Percentiles rank a stretch among this genome's conserved stretches.
phyloP scores from a whole-genome alignment of 2,888 invertebrate genomes.

The Altica lythri region DNA sequence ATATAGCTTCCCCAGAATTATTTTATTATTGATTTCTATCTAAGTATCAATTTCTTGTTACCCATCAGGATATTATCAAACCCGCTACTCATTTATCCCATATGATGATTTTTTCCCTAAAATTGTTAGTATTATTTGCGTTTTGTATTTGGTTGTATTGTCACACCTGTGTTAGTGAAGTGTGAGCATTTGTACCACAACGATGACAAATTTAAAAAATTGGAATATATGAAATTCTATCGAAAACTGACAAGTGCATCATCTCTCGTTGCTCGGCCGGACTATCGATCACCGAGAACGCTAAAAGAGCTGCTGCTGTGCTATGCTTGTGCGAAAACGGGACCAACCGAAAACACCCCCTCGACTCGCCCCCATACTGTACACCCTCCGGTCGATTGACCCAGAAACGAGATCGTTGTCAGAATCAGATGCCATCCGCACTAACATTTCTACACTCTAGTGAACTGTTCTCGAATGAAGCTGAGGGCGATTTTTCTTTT shows the following conservation, averaged over 20 bases:
- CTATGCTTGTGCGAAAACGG: slow-evolving; percentile 11
- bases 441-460: slow-evolving; percentile 3
- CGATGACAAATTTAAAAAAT: too few relatives aligned
- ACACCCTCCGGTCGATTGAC: slow-evolving; percentile 26
- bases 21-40: too few relatives aligned
- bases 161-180: too few relatives aligned
- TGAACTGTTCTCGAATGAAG: not conserved
- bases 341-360: slow-evolving; percentile 1
- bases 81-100: too few relatives aligned
- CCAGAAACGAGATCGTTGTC: slow-evolving; percentile 32
- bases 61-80: too few relatives aligned
- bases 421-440: slow-evolving; percentile 29
- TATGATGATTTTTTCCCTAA: too few relatives aligned
- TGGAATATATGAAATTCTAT: not conserved
- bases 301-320: slow-evolving; percentile 9
- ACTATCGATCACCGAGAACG: slow-evolving; percentile 14
- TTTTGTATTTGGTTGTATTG: too few relatives aligned
- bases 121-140: too few relatives aligned
- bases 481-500: not conserved
- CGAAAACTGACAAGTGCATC: slow-evolving; percentile 12
- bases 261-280: slow-evolving; percentile 5
- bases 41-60: too few relatives aligned
- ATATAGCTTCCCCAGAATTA: too few relatives aligned
- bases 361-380: slow-evolving; percentile 2
- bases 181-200: too few relatives aligned